phyloP scores from a whole-genome alignment of 2,797 vertebrate genomes.

The Xenentodon cancila region DNA sequence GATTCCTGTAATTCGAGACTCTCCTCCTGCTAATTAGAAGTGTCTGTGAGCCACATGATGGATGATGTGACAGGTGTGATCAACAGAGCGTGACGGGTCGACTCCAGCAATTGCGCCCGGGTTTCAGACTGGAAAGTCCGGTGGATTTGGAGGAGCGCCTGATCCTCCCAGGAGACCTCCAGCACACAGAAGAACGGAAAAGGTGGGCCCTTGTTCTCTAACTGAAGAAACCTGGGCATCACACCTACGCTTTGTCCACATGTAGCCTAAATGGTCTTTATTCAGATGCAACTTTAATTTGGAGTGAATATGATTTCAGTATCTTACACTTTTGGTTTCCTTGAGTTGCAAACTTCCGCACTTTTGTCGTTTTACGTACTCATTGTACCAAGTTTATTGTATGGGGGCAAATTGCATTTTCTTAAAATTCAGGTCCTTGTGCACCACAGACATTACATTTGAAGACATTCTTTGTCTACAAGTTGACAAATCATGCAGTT shows the following conservation, averaged over 20 bases:
- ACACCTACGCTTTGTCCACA: neutral
- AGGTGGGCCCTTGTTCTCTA: constrained; percentile 4
- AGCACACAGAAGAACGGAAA: neutral
- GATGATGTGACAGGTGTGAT: constrained; percentile 67
- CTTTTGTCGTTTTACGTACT: too few species aligned
- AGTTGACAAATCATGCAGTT: too few species aligned
- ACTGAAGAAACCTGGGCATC: neutral
- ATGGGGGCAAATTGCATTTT: too few species aligned
- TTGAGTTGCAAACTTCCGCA: too few species aligned
- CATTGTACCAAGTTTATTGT: too few species aligned
- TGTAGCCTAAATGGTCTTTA: too few species aligned
- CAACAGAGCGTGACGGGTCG: constrained; percentile 47
- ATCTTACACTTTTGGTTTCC: too few species aligned
- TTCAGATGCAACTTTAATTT: too few species aligned
- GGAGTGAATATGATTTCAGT: too few species aligned
- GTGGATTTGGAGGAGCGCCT: constrained; percentile 64
- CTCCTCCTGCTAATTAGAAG: constrained; percentile 44
- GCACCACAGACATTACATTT: too few species aligned
- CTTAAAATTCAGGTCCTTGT: too few species aligned
- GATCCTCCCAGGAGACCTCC: constrained; percentile 66
- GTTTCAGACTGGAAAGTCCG: constrained; percentile 81
- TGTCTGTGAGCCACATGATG: constrained; percentile 28
- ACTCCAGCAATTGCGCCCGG: constrained; percentile 21
- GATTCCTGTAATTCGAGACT: constrained; percentile 20
- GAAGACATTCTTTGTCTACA: too few species aligned